Conservation (phyloP, 2,797 vertebrate genomes). For the Hephaestus fuliginosus region DNA sequence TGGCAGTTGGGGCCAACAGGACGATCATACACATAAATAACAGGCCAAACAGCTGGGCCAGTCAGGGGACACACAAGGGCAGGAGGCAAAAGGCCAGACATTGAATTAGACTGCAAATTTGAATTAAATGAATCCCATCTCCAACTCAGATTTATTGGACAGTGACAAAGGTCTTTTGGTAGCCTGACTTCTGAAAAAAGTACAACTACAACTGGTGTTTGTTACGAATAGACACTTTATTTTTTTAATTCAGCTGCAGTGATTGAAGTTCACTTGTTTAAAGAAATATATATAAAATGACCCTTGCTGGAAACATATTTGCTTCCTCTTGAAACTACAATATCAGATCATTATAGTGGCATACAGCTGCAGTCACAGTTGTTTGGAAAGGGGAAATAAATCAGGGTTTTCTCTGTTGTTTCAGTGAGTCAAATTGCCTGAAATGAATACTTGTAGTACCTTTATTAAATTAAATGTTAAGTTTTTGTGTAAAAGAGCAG, state of each 20-base stretch:
- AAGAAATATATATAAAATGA: neutral
- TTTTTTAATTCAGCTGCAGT: neutral
- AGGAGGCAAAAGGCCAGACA: constrained; percentile 71
- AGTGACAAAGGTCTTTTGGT: constrained; percentile 46
- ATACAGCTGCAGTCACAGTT: neutral
- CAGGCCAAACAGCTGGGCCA: constrained; percentile 43
- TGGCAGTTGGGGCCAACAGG: constrained; percentile 66
- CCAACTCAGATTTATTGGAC: constrained; percentile 69
- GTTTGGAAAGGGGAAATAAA: neutral
- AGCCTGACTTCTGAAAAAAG: constrained; percentile 24
- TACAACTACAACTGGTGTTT: constrained; percentile 31
- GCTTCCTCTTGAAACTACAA: neutral
- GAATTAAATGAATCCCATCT: constrained; percentile 66
- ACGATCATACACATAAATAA: constrained; percentile 80
- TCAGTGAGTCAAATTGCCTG: neutral
- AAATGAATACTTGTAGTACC: neutral
- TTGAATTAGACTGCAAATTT: constrained; percentile 73
- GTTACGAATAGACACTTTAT: neutral
- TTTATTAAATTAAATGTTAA: neutral
- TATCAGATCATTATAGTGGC: neutral
- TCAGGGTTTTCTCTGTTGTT: neutral
- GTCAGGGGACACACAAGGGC: constrained; percentile 77
- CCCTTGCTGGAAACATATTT: neutral
- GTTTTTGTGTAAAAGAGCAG: neutral
- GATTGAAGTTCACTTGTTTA: neutral